These are phyloP conservation scores for Cebus imitator DNA, from an alignment of 2,113 vertebrate species.

Conservation along the genomic window DNA sequence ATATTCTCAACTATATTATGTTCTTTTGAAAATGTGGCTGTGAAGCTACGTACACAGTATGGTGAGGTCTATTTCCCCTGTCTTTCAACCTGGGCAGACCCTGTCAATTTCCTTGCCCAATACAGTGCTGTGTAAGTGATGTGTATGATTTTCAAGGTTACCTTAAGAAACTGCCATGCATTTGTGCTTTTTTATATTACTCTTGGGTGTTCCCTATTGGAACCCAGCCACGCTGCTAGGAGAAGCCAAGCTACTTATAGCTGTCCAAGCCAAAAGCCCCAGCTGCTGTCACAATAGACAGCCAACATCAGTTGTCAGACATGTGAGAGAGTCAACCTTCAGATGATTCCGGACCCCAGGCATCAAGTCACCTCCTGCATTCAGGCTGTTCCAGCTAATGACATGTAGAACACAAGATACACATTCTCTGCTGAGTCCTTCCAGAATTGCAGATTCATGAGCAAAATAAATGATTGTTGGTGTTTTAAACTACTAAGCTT, in stretches of 20 bases:
- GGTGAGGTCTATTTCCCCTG: background rate
- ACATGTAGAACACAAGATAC: background rate
- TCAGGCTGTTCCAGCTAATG: background rate
- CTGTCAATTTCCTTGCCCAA: background rate
- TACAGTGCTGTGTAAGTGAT: background rate
- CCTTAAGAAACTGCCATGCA: background rate
- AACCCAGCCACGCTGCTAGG: background rate
- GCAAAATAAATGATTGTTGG: background rate
- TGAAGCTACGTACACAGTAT: background rate
- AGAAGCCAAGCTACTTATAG: background rate
- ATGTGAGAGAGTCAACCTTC: background rate
- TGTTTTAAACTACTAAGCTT: background rate
- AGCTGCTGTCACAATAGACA: background rate
- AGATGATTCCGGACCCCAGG: background rate
- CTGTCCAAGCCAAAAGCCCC: background rate
- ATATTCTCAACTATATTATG: background rate
- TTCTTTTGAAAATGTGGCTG: background rate
- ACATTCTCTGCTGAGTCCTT: background rate
- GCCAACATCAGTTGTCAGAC: background rate
- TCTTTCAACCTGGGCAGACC: background rate
- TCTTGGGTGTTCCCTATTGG: background rate
- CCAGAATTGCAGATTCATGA: background rate
- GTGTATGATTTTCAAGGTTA: background rate
- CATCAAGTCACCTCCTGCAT: background rate
- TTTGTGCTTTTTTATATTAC: background rate